A percentile compares a stretch with the other conserved stretches of the same genome.
These are phyloP conservation scores for Thereva nobilitata DNA, from an alignment of 2,888 invertebrate species.

Conservation along the genomic window DNA sequence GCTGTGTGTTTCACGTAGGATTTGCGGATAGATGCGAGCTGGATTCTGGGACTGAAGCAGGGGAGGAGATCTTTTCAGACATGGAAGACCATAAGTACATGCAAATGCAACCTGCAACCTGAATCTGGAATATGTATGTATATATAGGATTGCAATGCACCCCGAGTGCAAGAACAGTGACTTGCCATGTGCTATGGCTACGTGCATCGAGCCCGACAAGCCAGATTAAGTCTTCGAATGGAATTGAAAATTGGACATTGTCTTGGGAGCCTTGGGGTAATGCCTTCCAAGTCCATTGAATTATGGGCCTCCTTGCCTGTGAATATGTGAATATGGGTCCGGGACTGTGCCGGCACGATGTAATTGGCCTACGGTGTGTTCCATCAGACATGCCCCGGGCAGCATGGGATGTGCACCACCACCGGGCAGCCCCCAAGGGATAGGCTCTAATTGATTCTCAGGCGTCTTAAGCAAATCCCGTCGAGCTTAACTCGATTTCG, in stretches of 20 bases:
- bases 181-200: slow-evolving; percentile 15
- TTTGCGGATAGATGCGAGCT: not conserved
- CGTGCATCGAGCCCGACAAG: slow-evolving; percentile 28
- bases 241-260: slow-evolving; percentile 40
- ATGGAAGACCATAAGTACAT: slow-evolving; percentile 37
- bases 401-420: too few relatives aligned
- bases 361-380: too few relatives aligned
- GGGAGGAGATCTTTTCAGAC: slow-evolving; percentile 11
- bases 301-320: slow-evolving; percentile 1
- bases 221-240: slow-evolving; percentile 39
- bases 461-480: too few relatives aligned
- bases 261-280: slow-evolving; percentile 29
- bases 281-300: slow-evolving; percentile 31
- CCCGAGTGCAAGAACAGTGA: not conserved
- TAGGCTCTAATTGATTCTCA: too few relatives aligned
- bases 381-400: too few relatives aligned
- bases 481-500: too few relatives aligned
- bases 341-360: too few relatives aligned
- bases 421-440: too few relatives aligned
- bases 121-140: slow-evolving; percentile 15
- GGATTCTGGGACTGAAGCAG: not conserved
- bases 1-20: not conserved
- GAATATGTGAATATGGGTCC: too few relatives aligned
- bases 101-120: slow-evolving; percentile 36
- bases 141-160: not conserved